Evolutionary conservation across 2,797 vertebrate genomes (phyloP).

Genomic region (Silurus aristotelis): DNA sequence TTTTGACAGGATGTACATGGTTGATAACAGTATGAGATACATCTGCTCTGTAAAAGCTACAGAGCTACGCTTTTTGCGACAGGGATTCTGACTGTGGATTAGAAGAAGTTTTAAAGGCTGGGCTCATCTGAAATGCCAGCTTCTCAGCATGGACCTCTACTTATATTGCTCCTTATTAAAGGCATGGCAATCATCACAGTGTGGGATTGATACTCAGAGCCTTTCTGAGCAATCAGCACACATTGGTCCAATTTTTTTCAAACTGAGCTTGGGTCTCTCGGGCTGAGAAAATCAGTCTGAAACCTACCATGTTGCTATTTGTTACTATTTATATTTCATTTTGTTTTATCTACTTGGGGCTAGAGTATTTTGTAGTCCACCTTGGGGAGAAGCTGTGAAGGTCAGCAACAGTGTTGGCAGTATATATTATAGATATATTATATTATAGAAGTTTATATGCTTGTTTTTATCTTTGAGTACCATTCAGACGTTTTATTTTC

Average conservation of each 20-base stretch:
- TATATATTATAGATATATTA: neutral
- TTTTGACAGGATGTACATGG: neutral
- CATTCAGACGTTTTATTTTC: neutral
- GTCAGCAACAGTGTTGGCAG: neutral
- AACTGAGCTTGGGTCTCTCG: neutral
- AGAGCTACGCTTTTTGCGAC: neutral
- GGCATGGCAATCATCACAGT: neutral
- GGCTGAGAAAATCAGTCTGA: neutral
- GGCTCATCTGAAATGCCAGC: neutral
- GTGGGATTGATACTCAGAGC: neutral
- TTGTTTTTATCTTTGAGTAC: neutral
- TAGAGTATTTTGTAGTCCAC: neutral
- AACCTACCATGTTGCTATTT: neutral
- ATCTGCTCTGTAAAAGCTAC: neutral
- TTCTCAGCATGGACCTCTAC: neutral
- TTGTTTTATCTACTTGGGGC: neutral
- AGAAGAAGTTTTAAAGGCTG: neutral
- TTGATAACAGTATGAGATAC: too few relatives aligned
- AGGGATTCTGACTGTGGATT: neutral
- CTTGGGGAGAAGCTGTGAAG: neutral
- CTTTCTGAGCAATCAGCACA: slow-evolving; percentile 9
- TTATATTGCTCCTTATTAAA: slow-evolving; percentile 35
- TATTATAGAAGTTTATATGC: neutral
- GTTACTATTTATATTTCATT: neutral
- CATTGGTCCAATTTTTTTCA: neutral